Evolutionary conservation across 2,888 invertebrate species (phyloP).

Genomic region (Quadriops clusia): DNA sequence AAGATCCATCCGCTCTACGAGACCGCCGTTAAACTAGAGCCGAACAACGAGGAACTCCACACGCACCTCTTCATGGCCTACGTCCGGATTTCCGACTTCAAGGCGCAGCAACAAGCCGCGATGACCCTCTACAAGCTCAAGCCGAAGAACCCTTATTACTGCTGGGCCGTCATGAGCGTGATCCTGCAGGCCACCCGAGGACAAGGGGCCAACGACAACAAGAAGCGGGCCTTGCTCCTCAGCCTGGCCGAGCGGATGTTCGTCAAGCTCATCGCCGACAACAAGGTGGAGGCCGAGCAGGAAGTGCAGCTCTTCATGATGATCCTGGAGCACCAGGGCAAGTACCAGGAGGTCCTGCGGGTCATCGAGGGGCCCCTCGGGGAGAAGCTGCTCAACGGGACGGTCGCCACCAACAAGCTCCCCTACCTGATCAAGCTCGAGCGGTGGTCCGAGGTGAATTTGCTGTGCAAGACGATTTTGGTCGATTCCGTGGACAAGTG

Average conservation of each 20-base stretch:
- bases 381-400: slow-evolving; percentile 41
- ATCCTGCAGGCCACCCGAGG: slow-evolving; percentile 63
- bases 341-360: slow-evolving; percentile 68
- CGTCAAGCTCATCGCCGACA: slow-evolving; percentile 73
- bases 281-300: slow-evolving; percentile 85
- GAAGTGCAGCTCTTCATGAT: slow-evolving; percentile 86
- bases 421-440: slow-evolving; percentile 61
- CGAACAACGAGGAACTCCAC: slow-evolving; percentile 81
- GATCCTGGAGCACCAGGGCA: slow-evolving; percentile 69
- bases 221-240: slow-evolving; percentile 59
- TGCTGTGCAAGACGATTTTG: slow-evolving; percentile 61
- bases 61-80: slow-evolving; percentile 94
- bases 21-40: slow-evolving; percentile 73
- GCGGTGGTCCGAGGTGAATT: slow-evolving; percentile 63
- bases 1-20: slow-evolving; percentile 85
- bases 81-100: slow-evolving; percentile 79
- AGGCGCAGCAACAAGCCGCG: slow-evolving; percentile 82
- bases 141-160: slow-evolving; percentile 92
- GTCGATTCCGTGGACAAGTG: slow-evolving; percentile 59
- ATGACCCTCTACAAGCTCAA: slow-evolving; percentile 81
- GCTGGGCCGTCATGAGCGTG: slow-evolving; percentile 96
- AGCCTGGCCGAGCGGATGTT: slow-evolving; percentile 91
- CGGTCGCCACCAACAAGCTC: slow-evolving; percentile 51
- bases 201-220: slow-evolving; percentile 38
- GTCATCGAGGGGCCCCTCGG: slow-evolving; percentile 71